Base-by-base conservation (phyloP, 2,888 invertebrate species). In the Opisthograptis luteolata region DNA sequence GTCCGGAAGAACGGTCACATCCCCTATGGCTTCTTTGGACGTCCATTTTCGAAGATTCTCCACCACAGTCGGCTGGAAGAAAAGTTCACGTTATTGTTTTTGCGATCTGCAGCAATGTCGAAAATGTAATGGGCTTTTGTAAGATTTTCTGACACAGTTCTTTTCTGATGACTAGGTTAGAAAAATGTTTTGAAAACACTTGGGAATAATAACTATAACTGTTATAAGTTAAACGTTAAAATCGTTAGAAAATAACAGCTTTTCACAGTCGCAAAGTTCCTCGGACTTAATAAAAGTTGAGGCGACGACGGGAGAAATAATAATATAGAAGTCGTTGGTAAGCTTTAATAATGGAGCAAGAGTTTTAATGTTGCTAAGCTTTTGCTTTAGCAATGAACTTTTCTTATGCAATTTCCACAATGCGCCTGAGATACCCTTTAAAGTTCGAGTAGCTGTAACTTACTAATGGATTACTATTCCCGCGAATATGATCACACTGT, bases 31-130 rank as follows among this genome's bases (percentile, higher is more conserved):
- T 81, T 96, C 95, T 60, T 92, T 91, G 17, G 96, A 96, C 50
- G 96, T 96, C 96, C 96, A 97, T 91, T 95, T 93, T 62, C 96
- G 93, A 44, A 96, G 92, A 74, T 94, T 95, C 77, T 93, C 96
- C 72, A 95, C 94, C 72, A 93, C 94, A 72, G 95, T 96, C 68
- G 95, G 98, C 97, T 96, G 88, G 36, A 69, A 73, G 45, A 20
- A 10, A 12, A 19, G 13, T 34, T 19, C 6, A 10, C 19, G 12
- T 9, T 25, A n/a, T n/a, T n/a, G n/a, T n/a, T n/a, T n/a, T n/a
- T n/a, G 17, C 5, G 17, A 17, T 3, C 5, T 3, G 17, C 17
- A 17, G 17, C 17, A 5, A 17, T 17, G 17, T 17, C 17, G 2
- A 17, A 17, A 17, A n/a, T n/a, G n/a, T n/a, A n/a, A n/a, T n/a